Percentiles rank a stretch among this genome's conserved stretches.
Evolutionary conservation across 2,888 invertebrate genomes (phyloP).

Genomic region (Cyclophora punctaria): DNA sequence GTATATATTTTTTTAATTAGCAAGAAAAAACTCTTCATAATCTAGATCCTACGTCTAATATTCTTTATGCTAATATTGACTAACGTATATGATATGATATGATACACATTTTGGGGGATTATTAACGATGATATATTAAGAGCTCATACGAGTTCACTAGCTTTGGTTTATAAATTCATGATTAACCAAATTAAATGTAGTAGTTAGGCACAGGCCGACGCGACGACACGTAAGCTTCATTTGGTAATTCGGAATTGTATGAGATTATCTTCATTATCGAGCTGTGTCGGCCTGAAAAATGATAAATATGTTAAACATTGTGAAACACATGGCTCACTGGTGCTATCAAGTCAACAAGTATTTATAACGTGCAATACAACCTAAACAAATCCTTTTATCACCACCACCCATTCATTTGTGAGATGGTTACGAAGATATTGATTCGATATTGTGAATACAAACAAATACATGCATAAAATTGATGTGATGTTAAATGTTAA

Average conservation of each 20-base stretch:
- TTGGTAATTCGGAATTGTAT: slow-evolving; percentile 8
- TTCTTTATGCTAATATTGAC: neutral
- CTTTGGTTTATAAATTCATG: slow-evolving; percentile 43
- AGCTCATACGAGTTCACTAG: slow-evolving; percentile 18
- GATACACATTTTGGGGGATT: neutral
- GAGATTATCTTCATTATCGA: slow-evolving; percentile 20
- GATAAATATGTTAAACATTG: slow-evolving; percentile 6
- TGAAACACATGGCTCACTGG: neutral
- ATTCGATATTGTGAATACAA: neutral
- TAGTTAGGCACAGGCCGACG: neutral
- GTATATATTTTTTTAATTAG: too few relatives aligned
- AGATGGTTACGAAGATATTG: neutral
- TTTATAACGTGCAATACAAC: neutral
- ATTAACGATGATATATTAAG: neutral
- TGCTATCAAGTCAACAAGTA: neutral
- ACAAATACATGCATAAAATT: neutral
- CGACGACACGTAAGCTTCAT: neutral
- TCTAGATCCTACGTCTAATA: too few relatives aligned
- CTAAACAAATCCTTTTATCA: neutral
- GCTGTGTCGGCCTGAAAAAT: slow-evolving; percentile 40
- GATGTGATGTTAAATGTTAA: neutral
- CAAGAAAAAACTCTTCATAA: too few relatives aligned
- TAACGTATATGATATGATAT: neutral
- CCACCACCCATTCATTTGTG: neutral
- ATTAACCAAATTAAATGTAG: slow-evolving; percentile 11